phyloP scores from a whole-genome alignment of 2,113 vertebrate species.

The Pelmatolapia mariae region DNA sequence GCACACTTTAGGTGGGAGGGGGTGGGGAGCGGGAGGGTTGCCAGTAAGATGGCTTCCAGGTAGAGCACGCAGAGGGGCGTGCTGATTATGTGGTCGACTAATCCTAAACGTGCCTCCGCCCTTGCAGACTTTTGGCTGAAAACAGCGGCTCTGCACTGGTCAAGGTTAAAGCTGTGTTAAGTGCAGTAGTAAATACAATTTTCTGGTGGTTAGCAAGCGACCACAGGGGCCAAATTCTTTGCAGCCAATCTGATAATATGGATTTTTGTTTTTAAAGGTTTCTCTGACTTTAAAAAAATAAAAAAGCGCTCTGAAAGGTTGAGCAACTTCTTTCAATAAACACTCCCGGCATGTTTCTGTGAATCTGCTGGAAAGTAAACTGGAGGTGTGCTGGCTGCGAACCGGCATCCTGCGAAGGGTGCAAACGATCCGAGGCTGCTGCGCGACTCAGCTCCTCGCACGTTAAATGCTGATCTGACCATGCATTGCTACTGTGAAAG shows the following conservation, averaged over 20 bases:
- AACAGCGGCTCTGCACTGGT: constrained; percentile 5
- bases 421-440: background rate
- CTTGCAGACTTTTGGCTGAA: constrained; percentile 27
- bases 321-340: constrained; percentile 44
- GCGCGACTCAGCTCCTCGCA: background rate
- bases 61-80: constrained; percentile 14
- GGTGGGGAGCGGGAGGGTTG: background rate
- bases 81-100: constrained; percentile 61
- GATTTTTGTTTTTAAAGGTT: constrained; percentile 28
- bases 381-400: background rate
- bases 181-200: constrained; percentile 65
- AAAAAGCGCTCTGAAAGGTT: constrained; percentile 12
- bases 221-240: constrained; percentile 29
- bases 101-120: constrained; percentile 42
- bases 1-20: constrained; percentile 33
- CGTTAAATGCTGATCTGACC: constrained; percentile 19
- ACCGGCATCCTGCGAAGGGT: background rate
- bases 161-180: constrained; percentile 58
- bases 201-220: constrained; percentile 58
- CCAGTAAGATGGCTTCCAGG: constrained; percentile 54
- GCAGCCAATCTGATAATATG: constrained; percentile 57
- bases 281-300: background rate
- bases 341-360: background rate
- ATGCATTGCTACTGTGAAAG: constrained; percentile 5
- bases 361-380: constrained; percentile 8